Evolutionary conservation across 2,888 invertebrate genomes (phyloP), one percentile per base, ranked within the genome.

Genomic region (Drosophila suboccidentalis): DNA sequence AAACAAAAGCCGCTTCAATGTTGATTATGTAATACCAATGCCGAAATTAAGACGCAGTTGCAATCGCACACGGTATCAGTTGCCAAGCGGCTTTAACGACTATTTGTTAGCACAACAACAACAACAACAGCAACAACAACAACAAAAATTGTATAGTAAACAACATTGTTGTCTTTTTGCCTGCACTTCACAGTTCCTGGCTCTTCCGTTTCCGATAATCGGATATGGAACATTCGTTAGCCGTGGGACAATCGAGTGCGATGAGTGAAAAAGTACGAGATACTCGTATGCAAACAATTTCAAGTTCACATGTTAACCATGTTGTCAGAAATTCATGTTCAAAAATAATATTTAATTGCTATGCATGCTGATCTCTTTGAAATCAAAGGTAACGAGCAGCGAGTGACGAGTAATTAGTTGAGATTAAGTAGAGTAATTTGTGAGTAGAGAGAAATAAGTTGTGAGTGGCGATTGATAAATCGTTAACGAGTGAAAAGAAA

Each of bases 131-230:
- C 11, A 34, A 50, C 38, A 61, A 53, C 3, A 49, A 5, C 26
- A 36, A 43, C 29, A 29, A 29, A 43, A 17, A 55, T 32, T 32
- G 46, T 19, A 41, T 22, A 43, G 29, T 39, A 50, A 47, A 34
- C 17, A 60, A 34, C 55, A 38, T 36, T 63, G 64, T 38, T 59
- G 17, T 63, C 47, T 54, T 70, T 8, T 29, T 77, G 64, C 57
- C 38, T 61, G 41, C 68, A 54, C 63, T 54, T 75, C 75, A 77
- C 63, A 71, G 72, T 66, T 58, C 22, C 69, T 58, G 53, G 61
- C 66, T 77, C 74, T 87, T 87, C 85, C 82, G 87, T 66, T 83
- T 87, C 82, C 76, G 71, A 87, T 65, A 78, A 81, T 78, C 78
- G 77, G 80, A 76, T 82, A 69, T 76, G 71, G 50, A 46, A 51